These are phyloP conservation scores for Corythucha ciliata DNA, from an alignment of 2,888 invertebrate species.

Conservation along the genomic window DNA sequence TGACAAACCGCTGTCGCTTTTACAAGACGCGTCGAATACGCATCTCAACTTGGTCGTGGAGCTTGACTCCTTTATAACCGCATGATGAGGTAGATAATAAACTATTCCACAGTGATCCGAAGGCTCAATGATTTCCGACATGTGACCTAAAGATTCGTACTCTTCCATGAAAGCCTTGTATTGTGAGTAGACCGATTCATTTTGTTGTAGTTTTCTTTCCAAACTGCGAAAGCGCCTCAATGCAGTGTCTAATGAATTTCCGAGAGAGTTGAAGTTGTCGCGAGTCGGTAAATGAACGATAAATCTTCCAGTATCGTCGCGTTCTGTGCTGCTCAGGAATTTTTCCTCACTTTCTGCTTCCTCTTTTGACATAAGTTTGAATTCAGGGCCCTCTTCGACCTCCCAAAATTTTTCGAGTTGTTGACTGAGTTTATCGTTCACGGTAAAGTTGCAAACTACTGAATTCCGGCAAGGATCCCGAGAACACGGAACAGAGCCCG, in stretches of 20 bases:
- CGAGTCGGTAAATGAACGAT: conserved; percentile 16
- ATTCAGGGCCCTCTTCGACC: too few species aligned
- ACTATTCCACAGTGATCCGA: neutral
- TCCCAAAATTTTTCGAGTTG: too few species aligned
- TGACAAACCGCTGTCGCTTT: conserved; percentile 27
- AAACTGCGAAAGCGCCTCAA: conserved; percentile 9
- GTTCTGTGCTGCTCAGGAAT: too few species aligned
- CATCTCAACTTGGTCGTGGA: conserved; percentile 36
- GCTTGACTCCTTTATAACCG: conserved; percentile 33
- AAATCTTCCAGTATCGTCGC: too few species aligned
- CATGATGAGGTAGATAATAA: conserved; percentile 38
- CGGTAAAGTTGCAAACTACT: too few species aligned
- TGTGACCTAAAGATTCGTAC: conserved; percentile 29
- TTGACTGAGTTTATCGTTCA: too few species aligned
- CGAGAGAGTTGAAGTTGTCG: conserved; percentile 5
- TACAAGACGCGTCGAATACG: conserved; percentile 38
- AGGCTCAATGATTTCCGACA: conserved; percentile 22
- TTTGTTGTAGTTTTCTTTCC: conserved; percentile 13
- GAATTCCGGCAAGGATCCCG: too few species aligned
- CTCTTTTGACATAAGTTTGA: too few species aligned
- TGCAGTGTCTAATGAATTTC: conserved; percentile 18
- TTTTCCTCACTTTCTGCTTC: too few species aligned
- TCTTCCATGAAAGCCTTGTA: conserved; percentile 29
- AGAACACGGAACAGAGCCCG: too few species aligned
- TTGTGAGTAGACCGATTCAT: conserved; percentile 7